Evolutionary conservation across 2,113 vertebrate genomes (phyloP).

Genomic region (Pelodiscus sinensis): DNA sequence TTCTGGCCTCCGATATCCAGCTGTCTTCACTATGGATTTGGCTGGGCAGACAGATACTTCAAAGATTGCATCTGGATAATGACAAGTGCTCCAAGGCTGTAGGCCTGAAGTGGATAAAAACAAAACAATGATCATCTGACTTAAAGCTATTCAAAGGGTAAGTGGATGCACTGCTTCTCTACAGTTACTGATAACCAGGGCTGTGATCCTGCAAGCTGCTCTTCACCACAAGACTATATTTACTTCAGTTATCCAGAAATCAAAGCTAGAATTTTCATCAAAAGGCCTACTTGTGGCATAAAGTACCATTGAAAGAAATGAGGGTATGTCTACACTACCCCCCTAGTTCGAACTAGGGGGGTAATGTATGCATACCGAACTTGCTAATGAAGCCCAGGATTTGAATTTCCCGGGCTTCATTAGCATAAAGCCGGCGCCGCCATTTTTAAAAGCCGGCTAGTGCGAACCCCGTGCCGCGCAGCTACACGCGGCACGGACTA

Average conservation of each 20-base stretch:
- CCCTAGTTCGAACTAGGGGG: too few relatives aligned
- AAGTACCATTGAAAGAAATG: not conserved
- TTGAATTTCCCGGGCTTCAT: too few relatives aligned
- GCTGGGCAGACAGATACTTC: not conserved
- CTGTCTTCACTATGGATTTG: not conserved
- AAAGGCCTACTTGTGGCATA: not conserved
- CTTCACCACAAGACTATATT: not conserved
- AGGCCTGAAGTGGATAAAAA: not conserved
- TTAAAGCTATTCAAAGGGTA: not conserved
- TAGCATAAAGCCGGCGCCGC: too few relatives aligned
- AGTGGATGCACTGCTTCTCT: not conserved
- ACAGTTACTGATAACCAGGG: not conserved
- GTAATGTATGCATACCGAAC: too few relatives aligned
- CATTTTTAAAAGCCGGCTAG: too few relatives aligned
- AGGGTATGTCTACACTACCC: too few relatives aligned
- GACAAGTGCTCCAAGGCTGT: not conserved
- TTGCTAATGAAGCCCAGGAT: too few relatives aligned
- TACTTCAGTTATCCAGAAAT: not conserved
- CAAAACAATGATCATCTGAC: not conserved
- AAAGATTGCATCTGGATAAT: not conserved
- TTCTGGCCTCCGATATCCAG: not conserved
- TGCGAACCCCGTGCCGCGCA: too few relatives aligned
- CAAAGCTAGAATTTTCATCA: not conserved
- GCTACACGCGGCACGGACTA: too few relatives aligned
- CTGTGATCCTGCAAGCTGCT: not conserved